phyloP scores from a whole-genome alignment of 2,113 vertebrate species.

The Eulemur rufifrons region DNA sequence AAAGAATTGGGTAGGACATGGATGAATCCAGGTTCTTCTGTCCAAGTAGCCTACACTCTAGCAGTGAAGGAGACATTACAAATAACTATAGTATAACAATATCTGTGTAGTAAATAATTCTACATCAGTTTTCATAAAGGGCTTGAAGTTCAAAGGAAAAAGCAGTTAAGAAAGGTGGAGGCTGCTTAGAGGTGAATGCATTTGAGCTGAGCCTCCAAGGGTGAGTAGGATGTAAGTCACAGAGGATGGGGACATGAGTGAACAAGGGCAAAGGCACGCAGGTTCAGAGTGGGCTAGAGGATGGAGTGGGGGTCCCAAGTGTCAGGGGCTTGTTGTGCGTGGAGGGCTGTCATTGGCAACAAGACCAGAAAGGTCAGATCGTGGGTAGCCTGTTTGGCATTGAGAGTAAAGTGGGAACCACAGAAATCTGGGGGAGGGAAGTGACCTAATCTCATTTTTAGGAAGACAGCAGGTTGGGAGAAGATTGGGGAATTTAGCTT shows the following conservation, averaged over 20 bases:
- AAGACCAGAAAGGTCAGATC: neutral
- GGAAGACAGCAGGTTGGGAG: neutral
- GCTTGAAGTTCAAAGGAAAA: neutral
- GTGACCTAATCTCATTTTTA: neutral
- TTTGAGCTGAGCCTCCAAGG: neutral
- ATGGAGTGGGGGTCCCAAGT: neutral
- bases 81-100: neutral
- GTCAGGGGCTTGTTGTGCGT: neutral
- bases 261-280: neutral
- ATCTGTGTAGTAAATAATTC: neutral
- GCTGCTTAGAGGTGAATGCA: neutral
- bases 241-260: too few species aligned
- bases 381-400: neutral
- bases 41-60: neutral
- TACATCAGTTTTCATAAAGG: neutral
- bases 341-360: accelerated
- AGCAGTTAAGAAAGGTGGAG: neutral
- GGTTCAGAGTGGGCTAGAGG: neutral
- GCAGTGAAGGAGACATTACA: neutral
- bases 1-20: neutral
- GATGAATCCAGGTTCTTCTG: neutral
- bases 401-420: neutral
- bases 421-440: neutral
- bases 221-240: neutral
- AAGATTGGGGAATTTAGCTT: neutral